Evolutionary conservation across 1,140 invertebrate species (phyloP).

Genomic region (Hypsibius dujardini): DNA sequence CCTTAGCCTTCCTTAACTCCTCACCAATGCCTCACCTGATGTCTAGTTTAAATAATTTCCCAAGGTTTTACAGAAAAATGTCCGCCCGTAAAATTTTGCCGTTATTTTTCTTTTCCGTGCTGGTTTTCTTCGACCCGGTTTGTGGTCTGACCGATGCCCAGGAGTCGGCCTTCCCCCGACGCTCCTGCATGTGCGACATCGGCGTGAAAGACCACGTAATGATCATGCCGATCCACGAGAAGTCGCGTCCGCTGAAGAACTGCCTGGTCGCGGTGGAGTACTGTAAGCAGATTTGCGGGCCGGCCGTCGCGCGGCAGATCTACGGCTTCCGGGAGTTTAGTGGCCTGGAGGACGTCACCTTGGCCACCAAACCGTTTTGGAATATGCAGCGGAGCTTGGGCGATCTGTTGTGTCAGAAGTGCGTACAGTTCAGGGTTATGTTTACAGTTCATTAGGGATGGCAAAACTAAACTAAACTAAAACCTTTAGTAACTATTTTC

Average conservation of each 20-base stretch:
- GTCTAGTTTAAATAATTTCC: no score
- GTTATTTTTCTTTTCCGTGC: no score
- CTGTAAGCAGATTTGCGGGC: neutral
- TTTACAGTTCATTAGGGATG: no score
- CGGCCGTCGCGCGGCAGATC: neutral
- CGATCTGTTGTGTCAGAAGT: neutral
- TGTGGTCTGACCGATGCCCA: neutral
- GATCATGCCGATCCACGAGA: neutral
- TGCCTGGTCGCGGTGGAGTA: neutral
- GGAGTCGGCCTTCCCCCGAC: neutral
- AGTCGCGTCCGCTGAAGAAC: conserved; percentile 4
- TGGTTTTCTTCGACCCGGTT: no score
- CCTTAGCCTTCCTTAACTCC: no score
- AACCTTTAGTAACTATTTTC: no score
- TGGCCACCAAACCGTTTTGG: neutral
- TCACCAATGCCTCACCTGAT: no score
- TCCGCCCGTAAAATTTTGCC: no score
- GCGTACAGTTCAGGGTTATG: no score
- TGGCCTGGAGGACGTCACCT: neutral
- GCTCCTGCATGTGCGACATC: neutral
- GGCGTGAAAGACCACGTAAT: neutral
- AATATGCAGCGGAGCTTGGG: neutral
- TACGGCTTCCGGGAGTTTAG: neutral
- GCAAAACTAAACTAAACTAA: no score
- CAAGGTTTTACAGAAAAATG: no score